These are phyloP conservation scores for Mormoops blainvillei DNA, from an alignment of 2,113 vertebrate species.

Conservation along the genomic window DNA sequence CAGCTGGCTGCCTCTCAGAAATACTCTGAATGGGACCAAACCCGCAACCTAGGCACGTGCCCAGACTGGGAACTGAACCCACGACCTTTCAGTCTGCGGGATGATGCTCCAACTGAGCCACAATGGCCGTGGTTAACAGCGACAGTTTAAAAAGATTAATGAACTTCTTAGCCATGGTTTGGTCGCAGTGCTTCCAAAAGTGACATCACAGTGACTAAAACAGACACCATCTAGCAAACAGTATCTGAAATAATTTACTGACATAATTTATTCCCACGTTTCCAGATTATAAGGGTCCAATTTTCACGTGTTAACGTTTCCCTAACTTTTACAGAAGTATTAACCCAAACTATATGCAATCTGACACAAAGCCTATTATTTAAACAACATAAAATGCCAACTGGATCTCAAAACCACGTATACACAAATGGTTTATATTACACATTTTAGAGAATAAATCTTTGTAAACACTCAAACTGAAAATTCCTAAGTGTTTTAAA, in stretches of 20 bases:
- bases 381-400: background rate
- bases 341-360: background rate
- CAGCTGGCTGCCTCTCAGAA: too few species aligned
- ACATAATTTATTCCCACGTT: background rate
- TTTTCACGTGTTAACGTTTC: background rate
- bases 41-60: too few species aligned
- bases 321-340: background rate
- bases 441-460: background rate
- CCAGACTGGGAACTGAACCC: too few species aligned
- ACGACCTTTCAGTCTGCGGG: too few species aligned
- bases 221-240: background rate
- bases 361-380: background rate
- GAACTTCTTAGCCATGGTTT: background rate
- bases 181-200: background rate
- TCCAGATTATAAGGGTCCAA: background rate
- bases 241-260: background rate
- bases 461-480: background rate
- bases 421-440: background rate
- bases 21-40: too few species aligned
- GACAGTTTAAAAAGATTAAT: background rate
- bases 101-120: too few species aligned
- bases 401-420: background rate
- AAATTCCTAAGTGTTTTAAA: background rate
- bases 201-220: background rate
- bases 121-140: background rate